Conservation (phyloP, 2,797 vertebrate genomes). For the Vultur gryphus region DNA sequence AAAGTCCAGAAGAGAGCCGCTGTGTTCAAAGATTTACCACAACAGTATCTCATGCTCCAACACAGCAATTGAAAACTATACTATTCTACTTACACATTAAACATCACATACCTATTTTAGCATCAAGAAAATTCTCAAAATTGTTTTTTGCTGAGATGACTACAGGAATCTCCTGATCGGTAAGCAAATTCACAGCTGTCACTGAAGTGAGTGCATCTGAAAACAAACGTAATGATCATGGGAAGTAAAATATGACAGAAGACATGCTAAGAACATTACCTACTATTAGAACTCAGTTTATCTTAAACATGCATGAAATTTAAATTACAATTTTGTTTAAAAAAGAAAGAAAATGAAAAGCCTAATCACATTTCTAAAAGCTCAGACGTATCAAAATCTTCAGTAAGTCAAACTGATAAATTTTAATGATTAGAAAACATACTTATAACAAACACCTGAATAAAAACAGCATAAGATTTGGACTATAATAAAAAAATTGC, state of each 20-base stretch:
- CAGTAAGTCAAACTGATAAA: background rate
- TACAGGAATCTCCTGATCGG: constrained; percentile 84
- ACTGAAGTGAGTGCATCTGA: constrained; percentile 88
- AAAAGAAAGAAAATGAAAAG: background rate
- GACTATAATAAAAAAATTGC: background rate
- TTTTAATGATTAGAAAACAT: background rate
- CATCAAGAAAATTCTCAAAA: constrained; percentile 86
- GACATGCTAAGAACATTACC: background rate
- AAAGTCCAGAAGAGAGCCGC: background rate
- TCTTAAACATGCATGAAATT: background rate
- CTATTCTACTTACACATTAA: background rate
- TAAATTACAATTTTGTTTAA: background rate
- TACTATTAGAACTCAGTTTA: background rate
- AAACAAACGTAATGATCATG: background rate
- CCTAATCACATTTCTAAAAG: background rate
- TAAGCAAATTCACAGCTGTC: constrained; percentile 86
- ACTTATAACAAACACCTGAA: background rate
- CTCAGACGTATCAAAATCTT: background rate
- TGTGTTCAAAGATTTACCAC: background rate
- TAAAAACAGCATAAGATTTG: background rate
- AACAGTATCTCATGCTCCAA: background rate
- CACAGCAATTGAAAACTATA: background rate
- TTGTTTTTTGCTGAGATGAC: constrained; percentile 79
- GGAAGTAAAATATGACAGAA: background rate
- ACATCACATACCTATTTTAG: constrained; percentile 85